phyloP scores from a whole-genome alignment of 2,113 vertebrate species.

The Isichthys henryi region DNA sequence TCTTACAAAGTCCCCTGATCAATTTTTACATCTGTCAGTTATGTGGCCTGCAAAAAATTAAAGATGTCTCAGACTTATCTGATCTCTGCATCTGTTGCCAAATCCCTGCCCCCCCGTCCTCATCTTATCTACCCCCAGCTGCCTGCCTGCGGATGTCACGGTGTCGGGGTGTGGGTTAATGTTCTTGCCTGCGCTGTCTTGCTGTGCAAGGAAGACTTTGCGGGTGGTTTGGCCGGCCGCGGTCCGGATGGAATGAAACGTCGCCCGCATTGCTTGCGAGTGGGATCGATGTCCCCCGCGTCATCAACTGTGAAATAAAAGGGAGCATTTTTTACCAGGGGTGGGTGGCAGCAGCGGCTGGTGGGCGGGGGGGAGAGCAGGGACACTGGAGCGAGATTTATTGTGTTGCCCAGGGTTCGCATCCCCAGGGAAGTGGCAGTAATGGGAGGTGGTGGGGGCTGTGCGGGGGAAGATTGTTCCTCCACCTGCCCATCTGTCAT shows the following conservation, averaged over 20 bases:
- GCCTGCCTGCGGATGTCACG: neutral
- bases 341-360: neutral
- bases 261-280: constrained; percentile 32
- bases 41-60: neutral
- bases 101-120: neutral
- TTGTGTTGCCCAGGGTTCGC: constrained; percentile 10
- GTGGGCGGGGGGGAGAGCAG: neutral
- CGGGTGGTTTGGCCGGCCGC: constrained; percentile 19
- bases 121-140: constrained; percentile 23
- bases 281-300: constrained; percentile 30
- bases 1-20: neutral
- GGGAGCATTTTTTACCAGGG: constrained; percentile 25
- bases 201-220: neutral
- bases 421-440: neutral
- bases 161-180: constrained; percentile 28
- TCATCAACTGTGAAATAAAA: constrained; percentile 37
- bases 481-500: constrained; percentile 30
- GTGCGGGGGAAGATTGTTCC: constrained; percentile 33
- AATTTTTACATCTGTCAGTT: neutral
- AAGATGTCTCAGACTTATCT: neutral
- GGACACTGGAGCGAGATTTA: constrained; percentile 27
- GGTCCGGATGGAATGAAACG: constrained; percentile 33
- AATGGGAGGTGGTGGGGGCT: constrained; percentile 19
- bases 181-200: neutral
- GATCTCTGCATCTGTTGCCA: neutral